Evolutionary conservation across 2,113 vertebrate genomes (phyloP).

Genomic region (human): DNA sequence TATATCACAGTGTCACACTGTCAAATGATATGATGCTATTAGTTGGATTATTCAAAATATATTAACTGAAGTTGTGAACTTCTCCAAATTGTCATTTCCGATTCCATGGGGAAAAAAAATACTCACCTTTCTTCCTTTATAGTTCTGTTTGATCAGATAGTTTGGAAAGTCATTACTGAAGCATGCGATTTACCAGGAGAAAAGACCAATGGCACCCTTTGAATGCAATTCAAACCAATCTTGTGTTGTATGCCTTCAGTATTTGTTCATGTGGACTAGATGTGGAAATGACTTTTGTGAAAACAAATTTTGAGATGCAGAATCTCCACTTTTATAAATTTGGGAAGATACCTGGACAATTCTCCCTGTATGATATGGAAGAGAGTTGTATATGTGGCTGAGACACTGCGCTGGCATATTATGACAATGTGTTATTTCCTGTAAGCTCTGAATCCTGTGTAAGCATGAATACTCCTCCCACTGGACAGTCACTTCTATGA

Average conservation of each 20-base stretch:
- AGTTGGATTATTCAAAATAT: neutral
- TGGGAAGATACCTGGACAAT: fast-evolving
- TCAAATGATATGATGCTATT: neutral
- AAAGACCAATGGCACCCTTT: neutral
- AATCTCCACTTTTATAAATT: neutral
- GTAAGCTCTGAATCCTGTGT: fast-evolving
- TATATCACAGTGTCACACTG: neutral
- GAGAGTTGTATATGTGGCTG: neutral
- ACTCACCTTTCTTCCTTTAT: neutral
- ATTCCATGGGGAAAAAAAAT: neutral
- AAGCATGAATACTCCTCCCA: fast-evolving
- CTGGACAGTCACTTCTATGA: neutral
- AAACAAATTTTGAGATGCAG: neutral
- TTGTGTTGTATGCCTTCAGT: neutral
- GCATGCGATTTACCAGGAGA: neutral
- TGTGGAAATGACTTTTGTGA: neutral
- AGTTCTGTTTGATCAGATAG: neutral
- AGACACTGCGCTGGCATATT: neutral
- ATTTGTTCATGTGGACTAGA: neutral
- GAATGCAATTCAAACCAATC: neutral
- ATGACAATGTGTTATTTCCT: neutral
- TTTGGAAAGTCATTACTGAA: neutral
- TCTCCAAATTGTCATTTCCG: neutral
- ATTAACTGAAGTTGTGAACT: neutral
- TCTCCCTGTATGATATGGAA: fast-evolving